Base-by-base conservation (phyloP, 2,113 vertebrate genomes). In the Phylloscopus whistleri region DNA sequence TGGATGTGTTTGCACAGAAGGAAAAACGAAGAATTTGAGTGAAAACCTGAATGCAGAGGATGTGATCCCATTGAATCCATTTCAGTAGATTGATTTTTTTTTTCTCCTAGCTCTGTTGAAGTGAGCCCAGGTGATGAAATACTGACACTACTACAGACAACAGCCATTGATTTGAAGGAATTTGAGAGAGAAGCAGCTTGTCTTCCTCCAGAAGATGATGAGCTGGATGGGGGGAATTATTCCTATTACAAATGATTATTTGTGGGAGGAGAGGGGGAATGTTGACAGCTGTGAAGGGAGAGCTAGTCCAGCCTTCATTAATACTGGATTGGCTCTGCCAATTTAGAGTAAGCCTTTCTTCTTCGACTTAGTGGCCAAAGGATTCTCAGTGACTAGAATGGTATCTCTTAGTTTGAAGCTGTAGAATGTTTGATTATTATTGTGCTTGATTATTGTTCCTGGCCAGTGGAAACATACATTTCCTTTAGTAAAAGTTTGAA, bases 121-220 rank as follows among this genome's bases (percentile, higher is more conserved):
- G 27, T 96, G 53, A 98, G 58, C 33, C 98, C 98, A 49, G 99
- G 99, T 41, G 98, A 99, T 95, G 99, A 99, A 97, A 98, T 99
- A 85, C 97, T 99, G 91, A 94, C 97, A 35, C 91, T 99, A 67
- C 96, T 99, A 53, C 97, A 98, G 89, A 98, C 95, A 85, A 85
- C 94, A 43, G 89, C 98, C 12, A 90, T 98, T 85, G 97, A 98
- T 92, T 7, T 98, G 68, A 98, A 98, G 59, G 98, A 99, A 60
- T 87, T 99, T 67, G 98, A 98, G 95, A 98, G 97, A 94, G 98
- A 98, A 95, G 98, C 98, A 89, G 90, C 95, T 80, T 95, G 94
- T 94, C 98, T 99, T 92, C 98, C 98, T 91, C 98, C 97, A 91
- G 99, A 99, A 96, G 99, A 99, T 97, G 99, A 99, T 99, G 95